Conservation (phyloP, 2,113 vertebrate genomes). For the Anser brachyrhynchus region DNA sequence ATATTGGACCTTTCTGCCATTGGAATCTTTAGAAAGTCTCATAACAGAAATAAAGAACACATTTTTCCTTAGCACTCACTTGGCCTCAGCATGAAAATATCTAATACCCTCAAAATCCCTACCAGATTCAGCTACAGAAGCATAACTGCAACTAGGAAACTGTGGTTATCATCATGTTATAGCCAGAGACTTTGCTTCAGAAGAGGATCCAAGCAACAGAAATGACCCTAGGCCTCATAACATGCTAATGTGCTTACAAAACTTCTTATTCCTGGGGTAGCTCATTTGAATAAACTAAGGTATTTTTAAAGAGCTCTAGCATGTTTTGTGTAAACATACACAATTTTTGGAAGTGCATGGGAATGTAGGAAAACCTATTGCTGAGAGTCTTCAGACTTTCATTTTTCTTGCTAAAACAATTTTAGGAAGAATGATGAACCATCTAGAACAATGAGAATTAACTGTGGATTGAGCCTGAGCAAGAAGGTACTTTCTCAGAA, state of each 20-base stretch:
- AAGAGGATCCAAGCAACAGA: neutral
- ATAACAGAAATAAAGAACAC: neutral
- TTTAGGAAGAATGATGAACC: neutral
- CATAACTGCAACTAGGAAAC: neutral
- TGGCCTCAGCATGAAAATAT: neutral
- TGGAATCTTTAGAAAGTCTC: neutral
- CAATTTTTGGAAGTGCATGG: neutral
- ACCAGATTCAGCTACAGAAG: neutral
- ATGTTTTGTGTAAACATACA: neutral
- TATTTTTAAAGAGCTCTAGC: neutral
- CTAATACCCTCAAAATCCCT: neutral
- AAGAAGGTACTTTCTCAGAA: neutral
- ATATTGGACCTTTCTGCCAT: neutral
- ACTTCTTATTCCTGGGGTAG: neutral
- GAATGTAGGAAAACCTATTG: neutral
- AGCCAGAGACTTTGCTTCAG: neutral
- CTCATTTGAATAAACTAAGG: neutral
- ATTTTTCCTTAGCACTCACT: neutral
- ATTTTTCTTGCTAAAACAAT: neutral
- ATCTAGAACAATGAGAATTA: neutral
- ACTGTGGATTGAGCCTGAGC: neutral
- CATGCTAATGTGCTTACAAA: neutral
- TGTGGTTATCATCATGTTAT: neutral
- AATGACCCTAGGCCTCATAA: neutral
- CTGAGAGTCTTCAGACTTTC: neutral